Base-by-base conservation (phyloP, 2,797 vertebrate genomes). In the Pogoniulus pusillus region DNA sequence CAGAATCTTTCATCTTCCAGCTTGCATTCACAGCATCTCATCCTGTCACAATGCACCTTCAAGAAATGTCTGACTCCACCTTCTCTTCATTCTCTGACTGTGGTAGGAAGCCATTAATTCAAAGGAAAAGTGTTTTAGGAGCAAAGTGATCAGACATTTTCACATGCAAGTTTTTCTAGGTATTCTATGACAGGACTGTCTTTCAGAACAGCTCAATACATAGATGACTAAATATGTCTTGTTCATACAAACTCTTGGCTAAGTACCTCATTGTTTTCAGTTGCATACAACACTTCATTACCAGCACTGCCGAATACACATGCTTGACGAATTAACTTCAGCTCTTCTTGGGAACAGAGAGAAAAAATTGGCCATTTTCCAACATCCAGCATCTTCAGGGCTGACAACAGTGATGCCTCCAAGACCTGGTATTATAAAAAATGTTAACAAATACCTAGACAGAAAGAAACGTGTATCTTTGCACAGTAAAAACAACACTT, bases 321-420 rank as follows among this genome's bases (percentile, higher is more conserved):
- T 79, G 99, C 99, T 94, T 99, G 99, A 74, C 98, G 98, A 96
- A 99, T 98, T 93, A 98, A 98, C 84, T 98, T 98, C 59, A 99
- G 97, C 58, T 99, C 98, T 95, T 99, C 98, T 70, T 98, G 98
- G 90, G 99, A 98, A 94, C 99, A 98, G 76, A 99, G 98, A 55
- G 99, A 99, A 97, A 99, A 99, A 94, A 99, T 98, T 18, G 99
- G 99, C 99, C 99, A 99, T 97, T 99, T 99, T 89, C 99, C 99
- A 96, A 99, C 98, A 97, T 99, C 99, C 97, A 99, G 97, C 99
- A 99, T 99, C 94, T 98, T 99, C 98, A 97, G 82, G 24, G 96
- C 95, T n/a, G 96, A 96, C 57, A 95, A 63, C 60, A 96, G 88
- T 1, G 92, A 96, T 87, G 95, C 91, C 63, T 93, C 93, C 83